phyloP scores from a whole-genome alignment of 1,140 invertebrate species.

The Leucophenga varia region DNA sequence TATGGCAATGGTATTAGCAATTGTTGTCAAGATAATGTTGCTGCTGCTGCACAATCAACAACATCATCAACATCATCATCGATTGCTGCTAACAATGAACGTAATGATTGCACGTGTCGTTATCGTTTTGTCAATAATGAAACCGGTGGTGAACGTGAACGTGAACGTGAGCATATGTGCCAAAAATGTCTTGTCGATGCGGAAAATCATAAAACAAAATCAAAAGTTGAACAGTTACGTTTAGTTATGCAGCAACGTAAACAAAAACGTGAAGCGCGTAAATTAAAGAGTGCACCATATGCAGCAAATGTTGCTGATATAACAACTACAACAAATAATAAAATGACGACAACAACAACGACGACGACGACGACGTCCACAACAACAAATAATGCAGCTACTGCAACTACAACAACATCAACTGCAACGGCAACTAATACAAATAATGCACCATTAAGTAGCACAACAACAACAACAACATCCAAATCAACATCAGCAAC shows the following conservation, averaged over 20 bases:
- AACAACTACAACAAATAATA: not conserved
- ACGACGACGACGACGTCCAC: not conserved
- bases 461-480: slow-evolving; percentile 10
- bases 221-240: slow-evolving; percentile 81
- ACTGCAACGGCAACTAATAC: not conserved
- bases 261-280: slow-evolving; percentile 75
- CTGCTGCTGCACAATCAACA: too few relatives aligned
- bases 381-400: not conserved
- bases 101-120: slow-evolving; percentile 43
- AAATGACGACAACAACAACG: not conserved
- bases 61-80: slow-evolving; percentile 24
- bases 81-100: slow-evolving; percentile 11
- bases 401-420: slow-evolving; percentile 2
- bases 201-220: slow-evolving; percentile 78
- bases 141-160: slow-evolving; percentile 19
- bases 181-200: slow-evolving; percentile 60
- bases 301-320: slow-evolving; percentile 56
- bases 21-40: too few relatives aligned
- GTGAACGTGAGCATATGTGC: slow-evolving; percentile 39
- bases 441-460: not conserved
- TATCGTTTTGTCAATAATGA: slow-evolving; percentile 27
- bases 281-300: slow-evolving; percentile 74
- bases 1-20: too few relatives aligned
- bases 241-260: slow-evolving; percentile 86
- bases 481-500: slow-evolving; percentile 15